Base-by-base conservation (phyloP, 2,888 invertebrate genomes). In the Philopedon plagiatum region DNA sequence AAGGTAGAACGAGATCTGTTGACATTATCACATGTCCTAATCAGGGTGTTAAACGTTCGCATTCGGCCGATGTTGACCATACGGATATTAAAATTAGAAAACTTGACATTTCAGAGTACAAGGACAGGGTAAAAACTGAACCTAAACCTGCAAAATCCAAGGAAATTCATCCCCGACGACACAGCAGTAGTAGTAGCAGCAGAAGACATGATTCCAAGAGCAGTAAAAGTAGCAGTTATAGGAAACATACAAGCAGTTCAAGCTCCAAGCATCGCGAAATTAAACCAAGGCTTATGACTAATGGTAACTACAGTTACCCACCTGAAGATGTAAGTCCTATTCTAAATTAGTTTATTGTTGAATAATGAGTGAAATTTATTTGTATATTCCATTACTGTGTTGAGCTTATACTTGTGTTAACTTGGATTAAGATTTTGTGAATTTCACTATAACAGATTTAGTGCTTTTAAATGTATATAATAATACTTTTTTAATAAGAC, bases 261-360 rank as follows among this genome's bases (percentile, higher is more conserved):
- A 74, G 71, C 39, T 69, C 70, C 32, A 71, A 69, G 15, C 73
- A 77, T 64, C 61, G 77, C 18, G 78, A 78, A 7, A 49, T 73
- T 68, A 78, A 77, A 61, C 78, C 80, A 51, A 78, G 80, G 39
- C 72, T 80, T 39, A 66, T 82, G 66, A 82, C 82, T 9, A 81
- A 81, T 79, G 85, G 85, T 68, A 85, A 85, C 74, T 84, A 83
- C 76, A 82, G 82, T 74, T 81, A 83, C 76, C 81, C 84, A 32
- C 85, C 84, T 26, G 78, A 81, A 69, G 83, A 85, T 80, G 84
- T 85, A 79, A 83, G 85, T 81, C 9, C 13, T 32, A 34, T 23
- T 18, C 29, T 32, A 26, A 46, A 18, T 5, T 11, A 44, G 26
- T 56, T 29, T 29, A 19, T 63, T n/a, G n/a, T n/a, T n/a, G n/a